Evolutionary conservation across 2,797 vertebrate genomes (phyloP), one percentile per base, ranked within the genome.

Genomic region (Clarias platycephalus): DNA sequence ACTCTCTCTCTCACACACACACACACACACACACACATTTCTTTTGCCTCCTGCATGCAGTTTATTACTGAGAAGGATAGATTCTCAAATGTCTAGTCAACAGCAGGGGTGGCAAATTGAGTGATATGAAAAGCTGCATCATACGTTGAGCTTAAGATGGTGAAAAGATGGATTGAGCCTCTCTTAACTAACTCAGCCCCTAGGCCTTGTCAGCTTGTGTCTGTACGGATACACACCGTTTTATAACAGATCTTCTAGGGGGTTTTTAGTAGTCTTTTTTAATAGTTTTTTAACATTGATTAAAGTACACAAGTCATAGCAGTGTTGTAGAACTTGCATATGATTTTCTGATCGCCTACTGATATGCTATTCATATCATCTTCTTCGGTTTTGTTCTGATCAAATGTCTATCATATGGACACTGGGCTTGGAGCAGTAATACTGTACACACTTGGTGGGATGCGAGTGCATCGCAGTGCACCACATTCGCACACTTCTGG

Each of bases 11-110:
- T 71, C 90, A 85, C 78, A 10, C 44, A 24, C 75, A 62, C 78
- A 85, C 78, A 10, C 44, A 24, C 75, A 62, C 78, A 67, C 31
- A 64, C 20, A 57, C 75, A 78, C 37, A 72, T 28, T 80, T 49
- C 62, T 72, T 81, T 76, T 81, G 63, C 86, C 88, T 89, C 87
- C 86, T 87, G 79, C 87, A 83, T 88, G 89, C 83, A 83, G 88
- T 90, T 92, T 90, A 90, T 92, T 90, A 86, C 89, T 87, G 86
- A 87, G 90, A 88, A 88, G 86, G 88, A 91, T 89, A 87, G 83
- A 90, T 89, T 90, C 84, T 89, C 81, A 85, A 80, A 79, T 82
- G 83, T 86, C 81, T 85, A 83, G 86, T 87, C 87, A 70, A 89
- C 85, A 89, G 75, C 86, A 84, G 88, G 80, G 85, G 87, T 86